Base-by-base conservation (phyloP, 2,797 vertebrate species). In the Alauda arvensis region DNA sequence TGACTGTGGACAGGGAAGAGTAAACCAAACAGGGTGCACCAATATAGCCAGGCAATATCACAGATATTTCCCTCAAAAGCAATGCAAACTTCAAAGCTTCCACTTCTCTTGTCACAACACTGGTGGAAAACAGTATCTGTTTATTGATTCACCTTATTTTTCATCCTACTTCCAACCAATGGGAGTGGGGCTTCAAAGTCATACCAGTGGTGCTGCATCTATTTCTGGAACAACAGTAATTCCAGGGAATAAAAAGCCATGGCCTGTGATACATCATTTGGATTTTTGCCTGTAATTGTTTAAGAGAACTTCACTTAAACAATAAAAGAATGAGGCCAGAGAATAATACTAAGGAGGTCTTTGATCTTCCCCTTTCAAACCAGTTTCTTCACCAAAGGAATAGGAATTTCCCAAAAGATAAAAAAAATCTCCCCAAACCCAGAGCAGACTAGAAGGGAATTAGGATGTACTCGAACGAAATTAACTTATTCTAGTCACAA, bases 331-430 rank as follows among this genome's bases (percentile, higher is more conserved):
- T 74, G 61, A 93, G 75, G 75, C 51, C 85, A 90, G 70, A 87
- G 74, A 88, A 88, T 91, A 78, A 83, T 78, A 48, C 71, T 85
- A 67, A 52, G 63, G 34, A 76, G 33, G 71, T 75, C 90, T 92
- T 93, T 95, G 88, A 92, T 95, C 71, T 89, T 83, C 37, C 10
- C 91, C 13, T 46, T 93, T 83, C 83, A 92, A 86, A 77, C 40
- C 33, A 82, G 48, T 43, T 46, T 91, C 55, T 75, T 77, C 45
- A 80, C 81, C 61, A 84, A 76, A 92, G 88, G 24, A 82, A 71
- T 28, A 74, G 43, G 31, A 83, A 68, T 37, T 83, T 89, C 62
- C 45, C 77, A 74, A 90, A 62, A 87, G 49, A 68, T 26, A 65
- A 85, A 77, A 74, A 66, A 70, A 23, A 2, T 13, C 19, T 87